Percentiles rank a stretch among this genome's conserved stretches.
Evolutionary conservation across 2,888 invertebrate species (phyloP).

Genomic region (Oasisia sp.): DNA sequence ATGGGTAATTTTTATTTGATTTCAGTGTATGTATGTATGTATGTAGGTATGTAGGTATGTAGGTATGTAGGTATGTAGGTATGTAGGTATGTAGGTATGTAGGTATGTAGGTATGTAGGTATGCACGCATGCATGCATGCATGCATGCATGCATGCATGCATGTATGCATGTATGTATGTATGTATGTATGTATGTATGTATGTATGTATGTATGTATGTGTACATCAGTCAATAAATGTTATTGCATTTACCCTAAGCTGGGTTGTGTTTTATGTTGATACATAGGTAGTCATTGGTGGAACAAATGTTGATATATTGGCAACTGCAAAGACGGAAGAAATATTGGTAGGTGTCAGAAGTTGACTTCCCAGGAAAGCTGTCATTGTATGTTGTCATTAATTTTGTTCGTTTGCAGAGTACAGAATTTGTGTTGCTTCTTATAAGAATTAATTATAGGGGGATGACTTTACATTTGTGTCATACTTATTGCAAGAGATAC

Average conservation of each 20-base stretch:
- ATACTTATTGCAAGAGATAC: too few species aligned
- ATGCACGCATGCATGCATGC: too few species aligned
- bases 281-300: slow-evolving; percentile 60
- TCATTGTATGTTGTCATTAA: neutral
- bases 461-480: too few species aligned
- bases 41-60: too few species aligned
- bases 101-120: too few species aligned
- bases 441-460: neutral
- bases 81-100: too few species aligned
- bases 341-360: neutral
- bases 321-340: slow-evolving; percentile 32
- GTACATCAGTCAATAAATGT: neutral
- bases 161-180: too few species aligned
- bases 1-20: neutral
- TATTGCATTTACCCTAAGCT: neutral
- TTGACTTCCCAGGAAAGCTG: neutral
- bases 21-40: too few species aligned
- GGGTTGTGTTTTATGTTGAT: neutral
- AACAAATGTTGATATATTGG: slow-evolving; percentile 56
- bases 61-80: too few species aligned
- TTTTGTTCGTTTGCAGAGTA: neutral
- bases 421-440: neutral
- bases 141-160: too few species aligned
- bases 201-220: too few species aligned
- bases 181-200: too few species aligned